These are phyloP conservation scores for Erpetoichthys calabaricus DNA, from an alignment of 2,797 vertebrate genomes.

Conservation along the genomic window DNA sequence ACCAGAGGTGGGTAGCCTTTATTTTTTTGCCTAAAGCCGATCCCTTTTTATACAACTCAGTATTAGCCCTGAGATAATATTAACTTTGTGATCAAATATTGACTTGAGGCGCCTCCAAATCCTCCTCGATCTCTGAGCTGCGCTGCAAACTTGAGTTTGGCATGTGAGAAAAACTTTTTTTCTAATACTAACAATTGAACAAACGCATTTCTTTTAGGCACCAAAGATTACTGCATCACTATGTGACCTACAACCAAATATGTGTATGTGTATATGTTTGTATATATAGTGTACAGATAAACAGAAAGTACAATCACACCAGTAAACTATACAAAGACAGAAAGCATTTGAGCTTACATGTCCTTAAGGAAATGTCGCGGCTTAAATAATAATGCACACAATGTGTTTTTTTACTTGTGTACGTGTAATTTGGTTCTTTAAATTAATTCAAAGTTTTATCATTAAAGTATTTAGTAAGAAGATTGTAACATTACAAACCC, in stretches of 20 bases:
- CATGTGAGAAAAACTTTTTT: constrained; percentile 37
- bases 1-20: constrained; percentile 80
- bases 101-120: constrained; percentile 94
- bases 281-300: neutral
- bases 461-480: no score
- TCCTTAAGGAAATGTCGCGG: no score
- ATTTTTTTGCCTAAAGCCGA: constrained; percentile 49
- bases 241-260: neutral
- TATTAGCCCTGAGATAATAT: constrained; percentile 95
- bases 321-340: no score
- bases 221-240: neutral
- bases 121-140: constrained; percentile 79
- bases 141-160: constrained; percentile 75
- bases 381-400: no score
- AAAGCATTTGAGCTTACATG: no score
- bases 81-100: constrained; percentile 94
- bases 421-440: no score
- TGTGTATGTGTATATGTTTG: constrained; percentile 1
- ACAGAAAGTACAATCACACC: no score
- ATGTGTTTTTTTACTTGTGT: no score
- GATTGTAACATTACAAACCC: no score
- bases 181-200: constrained; percentile 11
- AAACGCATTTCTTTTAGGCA: constrained; percentile 3
- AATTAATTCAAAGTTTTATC: no score
- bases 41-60: constrained; percentile 90